These are phyloP conservation scores for Cerastis rubricosa DNA, from an alignment of 2,888 invertebrate genomes.

Conservation along the genomic window DNA sequence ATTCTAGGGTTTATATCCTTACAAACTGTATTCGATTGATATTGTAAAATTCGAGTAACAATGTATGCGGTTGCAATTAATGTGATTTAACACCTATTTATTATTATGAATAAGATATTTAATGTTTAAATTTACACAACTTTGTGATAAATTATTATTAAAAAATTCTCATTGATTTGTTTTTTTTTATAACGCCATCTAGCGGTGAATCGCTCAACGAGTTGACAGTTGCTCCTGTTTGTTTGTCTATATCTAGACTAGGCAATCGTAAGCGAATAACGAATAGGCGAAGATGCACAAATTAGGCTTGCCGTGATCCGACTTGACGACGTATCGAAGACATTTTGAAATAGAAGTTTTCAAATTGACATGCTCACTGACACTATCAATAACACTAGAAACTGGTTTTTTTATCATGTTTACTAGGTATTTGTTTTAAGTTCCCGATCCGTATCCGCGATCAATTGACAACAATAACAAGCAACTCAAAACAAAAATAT, in stretches of 20 bases:
- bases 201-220: not conserved
- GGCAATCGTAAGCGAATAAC: not conserved
- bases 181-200: conserved; percentile 37
- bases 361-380: no score
- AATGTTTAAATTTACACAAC: conserved; percentile 36
- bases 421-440: no score
- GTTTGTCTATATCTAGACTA: no score
- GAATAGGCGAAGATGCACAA: not conserved
- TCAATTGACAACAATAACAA: no score
- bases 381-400: no score
- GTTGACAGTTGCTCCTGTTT: not conserved
- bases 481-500: no score
- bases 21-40: not conserved
- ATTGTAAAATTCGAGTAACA: not conserved
- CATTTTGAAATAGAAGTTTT: not conserved
- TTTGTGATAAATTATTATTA: conserved; percentile 57
- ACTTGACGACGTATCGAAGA: not conserved
- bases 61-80: conserved; percentile 28
- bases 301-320: not conserved
- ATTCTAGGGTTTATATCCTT: not conserved
- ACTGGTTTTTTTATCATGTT: no score
- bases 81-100: conserved; percentile 44
- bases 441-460: no score
- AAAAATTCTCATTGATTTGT: conserved; percentile 32
- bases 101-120: conserved; percentile 40